Conservation (phyloP, 2,113 vertebrate genomes). For the Thamnophis sirtalis region DNA sequence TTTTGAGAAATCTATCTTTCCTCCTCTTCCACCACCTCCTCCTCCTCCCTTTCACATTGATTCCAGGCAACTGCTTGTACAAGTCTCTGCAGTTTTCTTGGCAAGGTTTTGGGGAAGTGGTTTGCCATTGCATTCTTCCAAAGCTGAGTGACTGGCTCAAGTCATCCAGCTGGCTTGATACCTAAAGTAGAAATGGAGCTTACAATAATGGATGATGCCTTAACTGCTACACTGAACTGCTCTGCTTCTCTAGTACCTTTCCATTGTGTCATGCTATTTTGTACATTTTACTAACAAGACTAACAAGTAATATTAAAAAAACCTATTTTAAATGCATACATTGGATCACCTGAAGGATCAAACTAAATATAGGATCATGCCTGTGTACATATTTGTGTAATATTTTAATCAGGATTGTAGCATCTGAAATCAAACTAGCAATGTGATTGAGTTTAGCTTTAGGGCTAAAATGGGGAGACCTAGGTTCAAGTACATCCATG, state of each 20-base stretch:
- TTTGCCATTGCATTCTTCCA: background rate
- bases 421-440: background rate
- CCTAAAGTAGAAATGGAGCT: background rate
- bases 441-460: background rate
- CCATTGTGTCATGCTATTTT: background rate
- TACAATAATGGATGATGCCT: background rate
- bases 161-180: background rate
- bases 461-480: background rate
- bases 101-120: background rate
- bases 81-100: background rate
- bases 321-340: background rate
- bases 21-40: background rate
- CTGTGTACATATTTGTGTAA: background rate
- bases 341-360: background rate
- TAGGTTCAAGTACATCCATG: background rate
- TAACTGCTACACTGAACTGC: background rate
- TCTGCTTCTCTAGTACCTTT: background rate
- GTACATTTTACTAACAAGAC: background rate
- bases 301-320: background rate
- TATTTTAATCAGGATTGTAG: background rate
- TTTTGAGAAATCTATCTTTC: background rate
- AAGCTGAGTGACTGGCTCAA: background rate
- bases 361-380: background rate
- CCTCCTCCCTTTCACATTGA: background rate
- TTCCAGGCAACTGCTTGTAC: background rate